phyloP scores from a whole-genome alignment of 2,888 invertebrate genomes.

The Glomeris marginata region DNA sequence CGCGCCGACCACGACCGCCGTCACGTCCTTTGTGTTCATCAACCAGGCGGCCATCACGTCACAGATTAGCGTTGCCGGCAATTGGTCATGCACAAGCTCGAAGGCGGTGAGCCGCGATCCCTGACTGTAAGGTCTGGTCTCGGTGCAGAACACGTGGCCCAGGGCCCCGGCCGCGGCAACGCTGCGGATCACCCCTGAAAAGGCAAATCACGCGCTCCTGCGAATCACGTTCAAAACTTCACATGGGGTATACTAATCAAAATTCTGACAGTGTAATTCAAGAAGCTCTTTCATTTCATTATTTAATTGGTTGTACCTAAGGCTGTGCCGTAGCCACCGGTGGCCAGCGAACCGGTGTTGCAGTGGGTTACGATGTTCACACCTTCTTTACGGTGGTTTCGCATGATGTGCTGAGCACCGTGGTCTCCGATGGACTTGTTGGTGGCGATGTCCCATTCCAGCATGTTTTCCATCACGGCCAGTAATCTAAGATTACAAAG shows the following conservation, averaged over 20 bases:
- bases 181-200: constrained; percentile 56
- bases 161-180: constrained; percentile 43
- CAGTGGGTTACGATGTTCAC: constrained; percentile 85
- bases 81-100: constrained; percentile 80
- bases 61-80: constrained; percentile 81
- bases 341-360: constrained; percentile 95
- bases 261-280: neutral
- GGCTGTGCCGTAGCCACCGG: constrained; percentile 95
- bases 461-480: constrained; percentile 58
- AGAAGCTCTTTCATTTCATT: neutral
- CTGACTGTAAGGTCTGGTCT: constrained; percentile 97
- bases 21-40: constrained; percentile 65
- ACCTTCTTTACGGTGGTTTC: constrained; percentile 38
- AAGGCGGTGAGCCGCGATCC: constrained; percentile 90
- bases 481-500: constrained; percentile 64
- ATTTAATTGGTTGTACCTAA: constrained; percentile 56
- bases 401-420: constrained; percentile 64
- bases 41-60: constrained; percentile 91
- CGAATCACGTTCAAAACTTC: neutral
- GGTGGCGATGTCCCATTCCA: constrained; percentile 68
- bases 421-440: constrained; percentile 72
- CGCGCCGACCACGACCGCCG: constrained; percentile 92
- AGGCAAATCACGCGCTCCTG: neutral
- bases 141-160: constrained; percentile 87
- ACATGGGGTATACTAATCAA: neutral